Base-by-base conservation (phyloP, 2,888 invertebrate species). In the Mimachlamys varia region DNA sequence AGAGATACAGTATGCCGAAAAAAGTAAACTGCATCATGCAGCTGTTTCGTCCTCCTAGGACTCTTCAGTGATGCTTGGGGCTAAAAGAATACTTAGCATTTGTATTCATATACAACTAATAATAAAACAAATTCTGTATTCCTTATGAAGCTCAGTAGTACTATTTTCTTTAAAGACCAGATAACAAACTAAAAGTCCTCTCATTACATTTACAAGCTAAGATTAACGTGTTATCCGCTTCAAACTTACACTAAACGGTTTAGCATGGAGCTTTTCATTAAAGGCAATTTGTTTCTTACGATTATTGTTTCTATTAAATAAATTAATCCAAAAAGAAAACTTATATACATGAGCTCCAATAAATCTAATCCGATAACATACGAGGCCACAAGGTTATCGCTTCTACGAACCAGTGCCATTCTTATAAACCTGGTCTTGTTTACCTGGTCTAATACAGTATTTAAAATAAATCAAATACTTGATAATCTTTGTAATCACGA, bases 401-500 rank as follows among this genome's bases (percentile, higher is more conserved):
- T 76, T 10, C 76, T 12, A 33, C 76, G 33, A 76, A 76, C 76
- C 33, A 13, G 2, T 27, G 33, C 76, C 33, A 76, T 76, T 76
- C 27, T 76, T 76, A 33, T 76, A 33, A 33, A 76, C 76, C 76
- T 33, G 7, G 10, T 27, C 76, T 76, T 76, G 76, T 76, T 76
- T 76, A 33, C 76, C 17, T 76, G 76, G 13, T 76, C 76, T 33
- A 76, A 76, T 76, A 27, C 4, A 22, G 76, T 76, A 76, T 76
- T 76, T 76, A 76, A 76, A 76, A 76, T 76, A 76, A 76, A 76
- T 27, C 76, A 76, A 76, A 76, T 76, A 76, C 76, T 27, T 33
- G 76, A 76, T 76, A 76, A 76, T 76, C 76, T 76, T 76, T 76
- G 76, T 33, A 76, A 76, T 76, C 33, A 76, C 33, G 76, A 76